phyloP scores from a whole-genome alignment of 1,140 invertebrate species.

The Arctopsyche grandis region DNA sequence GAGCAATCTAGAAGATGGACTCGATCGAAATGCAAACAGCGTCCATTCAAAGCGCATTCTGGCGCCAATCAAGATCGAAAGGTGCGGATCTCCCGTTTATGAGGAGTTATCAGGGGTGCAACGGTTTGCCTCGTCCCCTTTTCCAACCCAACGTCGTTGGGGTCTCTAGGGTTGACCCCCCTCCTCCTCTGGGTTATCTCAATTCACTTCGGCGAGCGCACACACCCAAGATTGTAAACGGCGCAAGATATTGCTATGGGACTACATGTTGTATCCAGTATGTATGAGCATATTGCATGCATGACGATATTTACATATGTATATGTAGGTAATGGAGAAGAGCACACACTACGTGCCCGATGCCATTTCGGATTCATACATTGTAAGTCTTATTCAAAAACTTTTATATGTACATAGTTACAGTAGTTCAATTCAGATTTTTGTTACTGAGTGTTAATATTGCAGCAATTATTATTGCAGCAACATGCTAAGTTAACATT shows the following conservation, averaged over 20 bases:
- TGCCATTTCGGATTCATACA: not conserved
- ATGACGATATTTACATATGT: constrained; percentile 30
- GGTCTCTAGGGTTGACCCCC: too few species aligned
- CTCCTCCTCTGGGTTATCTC: not conserved
- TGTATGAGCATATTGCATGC: constrained; percentile 25
- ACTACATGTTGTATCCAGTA: constrained; percentile 14
- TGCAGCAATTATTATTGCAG: too few species aligned
- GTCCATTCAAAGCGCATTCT: not conserved
- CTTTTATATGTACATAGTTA: not conserved
- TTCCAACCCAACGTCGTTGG: too few species aligned
- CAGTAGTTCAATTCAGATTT: not conserved
- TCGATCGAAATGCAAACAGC: not conserved
- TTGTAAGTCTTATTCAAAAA: not conserved
- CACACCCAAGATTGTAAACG: not conserved
- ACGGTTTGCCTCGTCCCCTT: too few species aligned
- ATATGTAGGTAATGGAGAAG: constrained; percentile 21
- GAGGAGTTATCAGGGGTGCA: too few species aligned
- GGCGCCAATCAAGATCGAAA: not conserved
- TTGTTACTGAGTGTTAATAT: too few species aligned
- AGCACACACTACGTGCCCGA: not conserved
- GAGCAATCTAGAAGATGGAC: not conserved
- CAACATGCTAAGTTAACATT: too few species aligned
- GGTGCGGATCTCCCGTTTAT: not conserved
- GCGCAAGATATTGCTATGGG: constrained; percentile 20
- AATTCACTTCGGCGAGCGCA: constrained; percentile 19